Percentiles rank a stretch among this genome's conserved stretches.
Conservation (phyloP, 2,888 invertebrate genomes). For the Sarcophaga rosellei region DNA sequence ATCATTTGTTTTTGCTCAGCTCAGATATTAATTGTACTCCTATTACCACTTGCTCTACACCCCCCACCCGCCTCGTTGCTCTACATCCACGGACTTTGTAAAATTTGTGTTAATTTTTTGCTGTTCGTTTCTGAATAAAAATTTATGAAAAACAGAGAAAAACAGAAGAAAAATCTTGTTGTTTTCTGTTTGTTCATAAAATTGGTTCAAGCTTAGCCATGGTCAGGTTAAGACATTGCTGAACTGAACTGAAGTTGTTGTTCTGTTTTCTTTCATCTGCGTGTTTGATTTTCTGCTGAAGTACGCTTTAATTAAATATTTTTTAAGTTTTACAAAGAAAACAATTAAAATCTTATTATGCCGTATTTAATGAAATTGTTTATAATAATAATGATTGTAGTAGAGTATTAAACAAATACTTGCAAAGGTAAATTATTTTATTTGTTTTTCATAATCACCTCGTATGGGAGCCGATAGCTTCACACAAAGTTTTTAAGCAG, state of each 20-base stretch:
- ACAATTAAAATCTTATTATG: not conserved
- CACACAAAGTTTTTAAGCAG: too few species aligned
- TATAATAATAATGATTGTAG: not conserved
- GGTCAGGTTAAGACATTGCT: not conserved
- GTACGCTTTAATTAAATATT: not conserved
- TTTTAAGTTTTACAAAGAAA: not conserved
- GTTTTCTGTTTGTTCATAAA: not conserved
- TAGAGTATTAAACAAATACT: not conserved
- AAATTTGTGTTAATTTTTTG: conserved; percentile 13
- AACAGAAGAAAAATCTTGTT: too few species aligned
- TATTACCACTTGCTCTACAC: not conserved
- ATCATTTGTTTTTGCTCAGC: conserved; percentile 19
- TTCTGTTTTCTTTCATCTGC: not conserved
- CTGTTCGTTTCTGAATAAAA: not conserved
- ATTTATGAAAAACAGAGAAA: too few species aligned
- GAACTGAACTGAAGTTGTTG: not conserved
- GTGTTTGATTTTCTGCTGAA: not conserved
- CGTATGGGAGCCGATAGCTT: too few species aligned
- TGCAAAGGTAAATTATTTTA: too few species aligned
- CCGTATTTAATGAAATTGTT: not conserved
- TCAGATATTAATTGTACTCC: not conserved
- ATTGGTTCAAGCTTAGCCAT: not conserved
- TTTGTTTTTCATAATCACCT: too few species aligned
- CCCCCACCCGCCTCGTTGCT: not conserved
- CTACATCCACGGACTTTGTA: not conserved